Base-by-base conservation (phyloP, 1,140 invertebrate genomes). In the Batillaria attramentaria region DNA sequence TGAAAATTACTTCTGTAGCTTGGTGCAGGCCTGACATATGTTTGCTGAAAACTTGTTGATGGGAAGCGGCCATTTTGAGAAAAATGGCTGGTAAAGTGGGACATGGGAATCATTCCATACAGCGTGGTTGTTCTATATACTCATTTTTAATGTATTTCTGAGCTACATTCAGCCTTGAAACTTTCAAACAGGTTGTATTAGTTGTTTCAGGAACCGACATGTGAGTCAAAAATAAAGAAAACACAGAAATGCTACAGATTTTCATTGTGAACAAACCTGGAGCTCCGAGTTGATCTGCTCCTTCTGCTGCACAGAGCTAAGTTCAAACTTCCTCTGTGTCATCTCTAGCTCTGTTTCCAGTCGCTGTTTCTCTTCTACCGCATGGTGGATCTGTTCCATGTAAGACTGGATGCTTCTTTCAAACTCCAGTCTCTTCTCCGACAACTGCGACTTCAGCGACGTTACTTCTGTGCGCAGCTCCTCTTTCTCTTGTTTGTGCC, bases 221-320 rank as follows among this genome's bases (percentile, higher is more conserved):
- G 20, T 35, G 10, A 68, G 0, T 33, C 5, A 39, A 72, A 41
- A 72, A 3, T 57, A 28, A 74, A 28, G n/a, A 20, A 50, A n/a
- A 50, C 68, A 70, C 10, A 39, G 13, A 39, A 31, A 42, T n/a
- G 20, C 57, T 20, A 74, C 33, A 65, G 1, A 65, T 0, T 28
- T n/a, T n/a, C n/a, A n/a, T n/a, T n/a, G n/a, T n/a, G n/a, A n/a
- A 39, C 65, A 73, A 82, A 89, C 89, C 88, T 89, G 87, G 54
- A 90, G 68, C 77, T 88, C 85, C 69, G 83, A 37, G 42, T 81
- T 82, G 50, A 88, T 81, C 43, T 85, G 83, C 37, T 88, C 89
- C 72, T 87, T 82, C 72, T 90, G 86, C 81, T 89, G 85, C 41
- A 87, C 42, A 68, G 85, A 81, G 73, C 80, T 82, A 8, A 88